Percentiles rank a stretch among this genome's conserved stretches.
These are phyloP conservation scores for Dysmachus trigonus DNA, from an alignment of 2,888 invertebrate genomes.

Conservation along the genomic window DNA sequence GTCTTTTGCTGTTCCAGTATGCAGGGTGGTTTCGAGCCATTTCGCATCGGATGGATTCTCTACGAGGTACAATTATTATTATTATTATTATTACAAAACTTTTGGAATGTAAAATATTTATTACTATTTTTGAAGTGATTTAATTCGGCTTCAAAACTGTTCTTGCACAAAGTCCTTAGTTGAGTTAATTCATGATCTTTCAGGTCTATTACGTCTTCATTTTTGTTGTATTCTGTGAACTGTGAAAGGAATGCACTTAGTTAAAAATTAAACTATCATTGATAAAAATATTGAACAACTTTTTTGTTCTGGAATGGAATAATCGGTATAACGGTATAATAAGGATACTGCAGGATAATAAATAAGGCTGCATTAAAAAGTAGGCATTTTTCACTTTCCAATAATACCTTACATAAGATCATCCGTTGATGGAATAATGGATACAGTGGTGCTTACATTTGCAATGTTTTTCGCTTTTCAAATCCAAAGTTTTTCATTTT, in stretches of 20 bases:
- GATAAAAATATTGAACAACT: no score
- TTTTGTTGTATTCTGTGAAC: constrained; percentile 58
- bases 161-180: constrained; percentile 59
- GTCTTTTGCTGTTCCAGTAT: constrained; percentile 64
- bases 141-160: constrained; percentile 58
- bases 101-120: not conserved
- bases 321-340: not conserved
- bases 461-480: no score
- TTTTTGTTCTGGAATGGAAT: no score
- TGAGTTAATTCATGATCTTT: constrained; percentile 62
- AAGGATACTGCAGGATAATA: no score
- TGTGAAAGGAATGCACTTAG: constrained; percentile 45
- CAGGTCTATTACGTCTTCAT: constrained; percentile 59
- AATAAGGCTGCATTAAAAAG: no score
- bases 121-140: constrained; percentile 58
- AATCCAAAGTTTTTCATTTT: no score
- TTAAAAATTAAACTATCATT: no score
- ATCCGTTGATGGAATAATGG: no score
- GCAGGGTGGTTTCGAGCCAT: constrained; percentile 63
- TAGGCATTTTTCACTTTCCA: no score
- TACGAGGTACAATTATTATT: constrained; percentile 46
- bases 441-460: no score
- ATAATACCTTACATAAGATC: no score
- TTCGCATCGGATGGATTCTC: constrained; percentile 62
- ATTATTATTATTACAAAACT: not conserved